Base-by-base conservation (phyloP, 2,888 invertebrate species). In the Villa cingulata region DNA sequence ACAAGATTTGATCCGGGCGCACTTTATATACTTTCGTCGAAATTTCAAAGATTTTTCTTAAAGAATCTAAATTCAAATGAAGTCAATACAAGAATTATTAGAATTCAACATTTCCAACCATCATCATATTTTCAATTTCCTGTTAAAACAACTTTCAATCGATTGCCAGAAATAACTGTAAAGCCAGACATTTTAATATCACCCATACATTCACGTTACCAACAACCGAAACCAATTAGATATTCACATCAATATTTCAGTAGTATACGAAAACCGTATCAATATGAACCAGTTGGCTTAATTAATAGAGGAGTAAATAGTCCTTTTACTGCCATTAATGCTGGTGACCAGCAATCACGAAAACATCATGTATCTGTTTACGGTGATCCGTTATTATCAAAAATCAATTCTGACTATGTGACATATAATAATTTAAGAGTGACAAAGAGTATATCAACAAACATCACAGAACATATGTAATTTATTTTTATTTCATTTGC, bases 11-110 rank as follows among this genome's bases (percentile, higher is more conserved):
- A 87, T 66, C 76, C 77, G 36, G 80, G 79, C 9, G 76, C 77
- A 43, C 62, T 87, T n/a, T 89, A 86, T 81, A 70, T 76, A 5
- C 68, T 88, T 34, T 77, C 83, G 2, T 80, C 85, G 1, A 76
- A 83, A 49, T 86, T 88, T 72, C 88, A 89, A 59, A 83, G 82
- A 57, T 87, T 80, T 73, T 86, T 86, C 73, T 70, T 77, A 49
- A 77, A 78, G 57, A 75, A 78, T 36, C 73, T 83, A 15, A 77
- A 79, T 59, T 68, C 75, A 1, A 73, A 77, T 45, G 86, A 86
- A 63, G 72, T 77, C 34, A 88, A 88, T 62, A 71, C 86, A 44
- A 76, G 87, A 48, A 73, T 88, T n/a, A 58, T 87, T 44, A 77
- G 85, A 43, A 70, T 81, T 41, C 18, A 14, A 17, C 29, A 15